phyloP scores from a whole-genome alignment of 2,113 vertebrate genomes.

The Seriola quinqueradiata region DNA sequence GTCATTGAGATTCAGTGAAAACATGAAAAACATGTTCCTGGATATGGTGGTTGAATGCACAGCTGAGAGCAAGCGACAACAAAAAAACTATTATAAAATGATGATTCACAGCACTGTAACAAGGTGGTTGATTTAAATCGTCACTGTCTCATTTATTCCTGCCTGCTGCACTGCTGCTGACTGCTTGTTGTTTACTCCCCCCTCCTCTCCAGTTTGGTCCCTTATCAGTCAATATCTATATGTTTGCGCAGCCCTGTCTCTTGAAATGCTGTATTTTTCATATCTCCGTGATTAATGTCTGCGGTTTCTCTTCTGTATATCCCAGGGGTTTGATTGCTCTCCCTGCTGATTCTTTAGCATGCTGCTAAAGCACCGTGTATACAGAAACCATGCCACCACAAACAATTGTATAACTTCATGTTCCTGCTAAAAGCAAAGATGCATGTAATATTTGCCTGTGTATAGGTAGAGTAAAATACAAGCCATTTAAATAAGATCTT shows the following conservation, averaged over 20 bases:
- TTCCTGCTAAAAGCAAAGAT: not conserved
- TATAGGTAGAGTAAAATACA: not conserved
- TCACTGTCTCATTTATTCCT: slow-evolving; percentile 1
- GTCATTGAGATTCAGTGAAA: too few relatives aligned
- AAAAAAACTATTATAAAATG: not conserved
- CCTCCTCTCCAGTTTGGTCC: slow-evolving; percentile 4
- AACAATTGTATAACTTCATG: too few relatives aligned
- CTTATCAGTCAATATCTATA: slow-evolving; percentile 38
- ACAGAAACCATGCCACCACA: slow-evolving; percentile 13
- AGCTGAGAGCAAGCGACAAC: too few relatives aligned
- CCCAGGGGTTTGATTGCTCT: slow-evolving; percentile 50
- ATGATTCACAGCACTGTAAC: slow-evolving; percentile 15
- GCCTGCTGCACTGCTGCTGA: not conserved
- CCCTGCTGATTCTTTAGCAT: slow-evolving; percentile 1
- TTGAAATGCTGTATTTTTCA: slow-evolving; percentile 50
- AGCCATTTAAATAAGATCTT: not conserved
- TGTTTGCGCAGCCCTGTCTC: slow-evolving; percentile 28
- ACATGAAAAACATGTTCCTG: too few relatives aligned
- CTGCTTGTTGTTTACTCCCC: slow-evolving; percentile 20
- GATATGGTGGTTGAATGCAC: too few relatives aligned
- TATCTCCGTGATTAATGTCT: slow-evolving; percentile 59
- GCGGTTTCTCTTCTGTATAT: slow-evolving; percentile 12
- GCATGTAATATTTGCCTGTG: not conserved
- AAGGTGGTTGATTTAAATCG: slow-evolving; percentile 6
- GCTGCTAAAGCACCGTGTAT: slow-evolving; percentile 11